Conservation (phyloP, 2,113 vertebrate species). For the Rattus rattus region DNA sequence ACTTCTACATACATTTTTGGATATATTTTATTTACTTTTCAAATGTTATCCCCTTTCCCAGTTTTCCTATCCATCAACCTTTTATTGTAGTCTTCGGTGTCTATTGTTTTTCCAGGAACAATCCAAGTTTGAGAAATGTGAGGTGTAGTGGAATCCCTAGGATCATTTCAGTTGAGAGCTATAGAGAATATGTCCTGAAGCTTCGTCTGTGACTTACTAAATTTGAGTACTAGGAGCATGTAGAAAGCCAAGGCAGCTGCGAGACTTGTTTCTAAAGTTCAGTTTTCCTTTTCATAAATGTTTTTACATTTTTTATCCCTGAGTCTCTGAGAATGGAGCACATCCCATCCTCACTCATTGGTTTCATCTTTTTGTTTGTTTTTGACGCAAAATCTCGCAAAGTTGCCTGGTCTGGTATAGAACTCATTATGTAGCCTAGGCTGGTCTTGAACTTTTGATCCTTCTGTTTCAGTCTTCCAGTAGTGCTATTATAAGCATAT, state of each 20-base stretch:
- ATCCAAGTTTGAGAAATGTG: background rate
- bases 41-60: too few relatives aligned
- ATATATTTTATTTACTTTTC: too few relatives aligned
- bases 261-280: background rate
- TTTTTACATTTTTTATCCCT: background rate
- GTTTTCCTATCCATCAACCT: background rate
- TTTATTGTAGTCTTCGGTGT: background rate
- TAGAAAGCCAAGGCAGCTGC: background rate
- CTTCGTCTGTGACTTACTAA: background rate
- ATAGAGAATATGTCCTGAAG: background rate
- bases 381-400: background rate
- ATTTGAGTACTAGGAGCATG: conserved; percentile 1
- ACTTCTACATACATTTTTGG: background rate
- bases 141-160: background rate
- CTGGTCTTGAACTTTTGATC: background rate
- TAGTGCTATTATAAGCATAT: background rate
- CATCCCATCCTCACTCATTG: background rate
- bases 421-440: background rate
- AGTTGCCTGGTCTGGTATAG: background rate
- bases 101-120: background rate
- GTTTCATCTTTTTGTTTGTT: background rate
- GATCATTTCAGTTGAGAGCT: background rate
- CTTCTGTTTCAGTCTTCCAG: background rate
- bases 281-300: background rate
- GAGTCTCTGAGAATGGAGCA: background rate